phyloP scores from a whole-genome alignment of 2,888 invertebrate genomes.

The Strigamia transsilvanica region DNA sequence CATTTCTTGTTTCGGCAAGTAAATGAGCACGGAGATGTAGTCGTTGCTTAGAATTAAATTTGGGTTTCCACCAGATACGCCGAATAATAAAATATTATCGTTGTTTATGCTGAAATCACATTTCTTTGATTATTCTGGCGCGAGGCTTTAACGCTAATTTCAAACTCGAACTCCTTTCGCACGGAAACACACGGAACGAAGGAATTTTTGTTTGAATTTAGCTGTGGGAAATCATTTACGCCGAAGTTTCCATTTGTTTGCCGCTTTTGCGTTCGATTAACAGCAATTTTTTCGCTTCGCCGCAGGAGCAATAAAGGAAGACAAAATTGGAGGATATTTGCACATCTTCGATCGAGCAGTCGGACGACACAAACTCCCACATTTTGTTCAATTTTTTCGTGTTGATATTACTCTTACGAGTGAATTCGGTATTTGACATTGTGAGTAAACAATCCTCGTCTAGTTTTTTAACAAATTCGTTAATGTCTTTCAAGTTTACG shows the following conservation, averaged over 20 bases:
- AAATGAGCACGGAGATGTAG: background rate
- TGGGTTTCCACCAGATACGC: background rate
- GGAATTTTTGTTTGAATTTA: too few species aligned
- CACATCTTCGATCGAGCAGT: background rate
- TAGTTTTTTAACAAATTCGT: background rate
- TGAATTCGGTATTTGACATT: background rate
- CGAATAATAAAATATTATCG: background rate
- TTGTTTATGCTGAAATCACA: background rate
- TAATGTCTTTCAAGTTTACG: background rate
- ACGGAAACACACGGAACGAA: too few species aligned
- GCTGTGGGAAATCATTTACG: background rate
- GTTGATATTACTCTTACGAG: background rate
- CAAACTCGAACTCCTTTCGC: too few species aligned
- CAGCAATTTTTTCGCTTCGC: background rate
- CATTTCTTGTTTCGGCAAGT: background rate
- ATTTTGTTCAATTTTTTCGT: background rate
- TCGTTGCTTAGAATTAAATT: background rate
- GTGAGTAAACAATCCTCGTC: background rate
- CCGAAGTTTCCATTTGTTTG: too few species aligned
- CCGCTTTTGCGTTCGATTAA: background rate
- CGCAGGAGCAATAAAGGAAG: background rate
- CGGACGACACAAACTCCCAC: background rate
- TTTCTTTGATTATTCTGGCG: background rate
- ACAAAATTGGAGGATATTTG: background rate
- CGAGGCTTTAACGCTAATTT: background rate